phyloP scores from a whole-genome alignment of 1,140 invertebrate species.

The Cydia fagiglandana region DNA sequence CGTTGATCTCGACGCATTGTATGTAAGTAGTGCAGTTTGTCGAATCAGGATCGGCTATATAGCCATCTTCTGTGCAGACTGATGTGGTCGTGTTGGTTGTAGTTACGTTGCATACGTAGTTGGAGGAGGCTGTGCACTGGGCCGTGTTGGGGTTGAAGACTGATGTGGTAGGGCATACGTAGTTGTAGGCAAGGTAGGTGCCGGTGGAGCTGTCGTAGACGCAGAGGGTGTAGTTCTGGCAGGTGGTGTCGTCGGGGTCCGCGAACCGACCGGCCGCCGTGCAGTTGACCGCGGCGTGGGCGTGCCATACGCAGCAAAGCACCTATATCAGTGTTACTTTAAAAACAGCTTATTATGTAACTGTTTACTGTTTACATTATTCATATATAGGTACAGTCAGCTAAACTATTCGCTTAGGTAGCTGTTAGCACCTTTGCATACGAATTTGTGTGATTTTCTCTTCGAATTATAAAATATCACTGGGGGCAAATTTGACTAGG shows the following conservation, averaged over 20 bases:
- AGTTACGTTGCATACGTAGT: constrained; percentile 48
- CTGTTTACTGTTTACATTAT: no score
- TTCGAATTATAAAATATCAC: no score
- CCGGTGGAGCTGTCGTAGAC: constrained; percentile 42
- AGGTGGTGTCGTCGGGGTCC: constrained; percentile 50
- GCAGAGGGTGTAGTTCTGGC: constrained; percentile 57
- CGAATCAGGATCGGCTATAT: constrained; percentile 46
- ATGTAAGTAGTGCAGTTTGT: constrained; percentile 55
- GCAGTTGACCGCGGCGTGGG: constrained; percentile 49
- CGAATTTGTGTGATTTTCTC: no score
- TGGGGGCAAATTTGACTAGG: no score
- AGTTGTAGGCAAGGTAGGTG: constrained; percentile 52
- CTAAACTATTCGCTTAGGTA: no score
- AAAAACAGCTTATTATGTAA: constrained; percentile 1
- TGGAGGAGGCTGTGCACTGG: constrained; percentile 44
- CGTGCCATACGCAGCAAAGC: constrained; percentile 48
- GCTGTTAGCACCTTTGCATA: no score
- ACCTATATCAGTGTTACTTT: constrained; percentile 40
- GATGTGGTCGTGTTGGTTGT: constrained; percentile 37
- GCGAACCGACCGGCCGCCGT: constrained; percentile 50
- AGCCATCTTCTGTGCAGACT: constrained; percentile 53
- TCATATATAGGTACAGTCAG: no score
- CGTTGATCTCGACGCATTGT: constrained; percentile 48
- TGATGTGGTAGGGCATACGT: constrained; percentile 57
- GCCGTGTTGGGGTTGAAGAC: constrained; percentile 49